Evolutionary conservation across 2,888 invertebrate genomes (phyloP).

Genomic region (Volucella inanis): DNA sequence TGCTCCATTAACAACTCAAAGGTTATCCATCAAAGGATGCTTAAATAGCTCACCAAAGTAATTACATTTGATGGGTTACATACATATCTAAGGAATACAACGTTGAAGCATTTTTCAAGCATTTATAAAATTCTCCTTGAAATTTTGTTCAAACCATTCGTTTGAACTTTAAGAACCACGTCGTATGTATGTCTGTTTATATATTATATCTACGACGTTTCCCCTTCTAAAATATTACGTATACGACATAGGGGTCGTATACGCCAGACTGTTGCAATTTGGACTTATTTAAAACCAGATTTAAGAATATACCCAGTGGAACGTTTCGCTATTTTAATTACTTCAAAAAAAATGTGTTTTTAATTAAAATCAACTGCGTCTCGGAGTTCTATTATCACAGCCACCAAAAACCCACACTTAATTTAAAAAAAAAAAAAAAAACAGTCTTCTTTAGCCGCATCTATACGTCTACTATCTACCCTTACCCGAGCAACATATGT

Average conservation of each 20-base stretch:
- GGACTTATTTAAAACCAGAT: slow-evolving; percentile 16
- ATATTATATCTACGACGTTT: no score
- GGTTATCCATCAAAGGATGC: no score
- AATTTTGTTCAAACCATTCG: no score
- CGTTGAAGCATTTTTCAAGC: no score
- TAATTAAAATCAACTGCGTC: slow-evolving; percentile 24
- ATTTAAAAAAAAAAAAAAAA: no score
- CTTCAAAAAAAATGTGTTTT: slow-evolving; percentile 15
- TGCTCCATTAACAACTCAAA: no score
- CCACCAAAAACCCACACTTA: slow-evolving; percentile 1
- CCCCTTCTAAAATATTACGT: background rate
- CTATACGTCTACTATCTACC: background rate
- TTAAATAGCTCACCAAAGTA: no score
- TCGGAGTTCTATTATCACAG: background rate
- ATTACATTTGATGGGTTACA: no score
- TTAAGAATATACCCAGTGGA: background rate
- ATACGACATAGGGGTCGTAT: background rate
- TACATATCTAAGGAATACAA: no score
- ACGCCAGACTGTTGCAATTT: slow-evolving; percentile 11
- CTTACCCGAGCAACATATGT: slow-evolving; percentile 1
- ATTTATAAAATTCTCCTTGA: no score
- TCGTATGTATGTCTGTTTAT: no score
- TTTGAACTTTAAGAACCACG: no score
- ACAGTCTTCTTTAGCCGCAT: slow-evolving; percentile 1
- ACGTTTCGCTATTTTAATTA: slow-evolving; percentile 12